Evolutionary conservation across 92 coral and sea anemone species (phyloP).

Genomic region (Siderastrea siderea): DNA sequence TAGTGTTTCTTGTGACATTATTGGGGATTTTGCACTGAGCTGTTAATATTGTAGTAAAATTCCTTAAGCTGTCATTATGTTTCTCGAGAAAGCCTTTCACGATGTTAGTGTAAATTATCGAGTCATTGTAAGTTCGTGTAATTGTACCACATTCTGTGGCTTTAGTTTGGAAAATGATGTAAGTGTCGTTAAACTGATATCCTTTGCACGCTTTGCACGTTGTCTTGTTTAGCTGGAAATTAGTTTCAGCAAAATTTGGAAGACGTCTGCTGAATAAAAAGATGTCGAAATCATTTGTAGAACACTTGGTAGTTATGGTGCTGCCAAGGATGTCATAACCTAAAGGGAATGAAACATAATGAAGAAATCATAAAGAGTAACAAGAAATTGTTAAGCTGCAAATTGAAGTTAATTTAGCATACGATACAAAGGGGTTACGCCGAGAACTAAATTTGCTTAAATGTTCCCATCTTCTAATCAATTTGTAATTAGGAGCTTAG

Average conservation of each 20-base stretch:
- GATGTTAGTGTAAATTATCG: not conserved
- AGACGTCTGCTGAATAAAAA: not conserved
- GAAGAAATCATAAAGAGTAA: no score
- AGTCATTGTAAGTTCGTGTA: conserved; percentile 6
- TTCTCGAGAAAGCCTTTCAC: conserved; percentile 1
- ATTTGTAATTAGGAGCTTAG: no score
- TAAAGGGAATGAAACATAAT: not conserved
- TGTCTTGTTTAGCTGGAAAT: conserved; percentile 7
- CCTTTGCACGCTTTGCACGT: conserved; percentile 11
- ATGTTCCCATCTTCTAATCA: no score
- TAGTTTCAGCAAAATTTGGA: conserved; percentile 11
- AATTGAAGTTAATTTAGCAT: no score
- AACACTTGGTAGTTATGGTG: conserved; percentile 2
- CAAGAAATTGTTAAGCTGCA: no score
- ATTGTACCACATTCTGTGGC: conserved; percentile 26
- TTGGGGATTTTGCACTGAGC: not conserved
- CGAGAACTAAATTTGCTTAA: no score
- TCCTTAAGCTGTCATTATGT: not conserved
- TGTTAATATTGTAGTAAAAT: not conserved
- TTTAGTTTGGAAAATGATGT: conserved; percentile 15
- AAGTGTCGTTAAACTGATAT: conserved; percentile 10
- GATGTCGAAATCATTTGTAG: not conserved
- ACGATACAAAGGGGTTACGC: no score
- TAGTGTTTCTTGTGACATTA: not conserved
- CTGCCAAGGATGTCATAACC: not conserved